These are phyloP conservation scores for Polyommatus icarus DNA, from an alignment of 2,888 invertebrate species.

Conservation along the genomic window DNA sequence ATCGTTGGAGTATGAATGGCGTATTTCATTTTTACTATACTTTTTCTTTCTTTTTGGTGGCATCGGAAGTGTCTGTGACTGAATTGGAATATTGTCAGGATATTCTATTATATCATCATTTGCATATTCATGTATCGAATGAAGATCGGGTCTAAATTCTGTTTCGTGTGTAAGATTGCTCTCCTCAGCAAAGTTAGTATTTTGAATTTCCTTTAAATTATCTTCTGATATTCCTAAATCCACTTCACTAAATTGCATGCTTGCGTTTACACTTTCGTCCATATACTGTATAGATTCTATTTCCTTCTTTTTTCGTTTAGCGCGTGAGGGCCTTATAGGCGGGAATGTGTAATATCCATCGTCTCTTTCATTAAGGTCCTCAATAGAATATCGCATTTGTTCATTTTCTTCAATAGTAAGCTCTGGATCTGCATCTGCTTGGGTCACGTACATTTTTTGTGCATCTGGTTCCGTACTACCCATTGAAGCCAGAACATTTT, in stretches of 20 bases:
- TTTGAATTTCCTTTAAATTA: slow-evolving; percentile 63
- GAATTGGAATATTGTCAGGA: slow-evolving; percentile 70
- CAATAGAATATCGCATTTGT: slow-evolving; percentile 61
- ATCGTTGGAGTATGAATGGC: slow-evolving; percentile 66
- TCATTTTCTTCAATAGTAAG: slow-evolving; percentile 64
- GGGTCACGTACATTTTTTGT: slow-evolving; percentile 63
- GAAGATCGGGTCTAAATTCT: slow-evolving; percentile 61
- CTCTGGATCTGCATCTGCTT: slow-evolving; percentile 66
- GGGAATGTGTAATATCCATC: slow-evolving; percentile 78
- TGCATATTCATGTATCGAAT: slow-evolving; percentile 71
- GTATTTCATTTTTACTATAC: slow-evolving; percentile 53
- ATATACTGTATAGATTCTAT: slow-evolving; percentile 65
- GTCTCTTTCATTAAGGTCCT: slow-evolving; percentile 72
- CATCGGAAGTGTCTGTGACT: slow-evolving; percentile 73
- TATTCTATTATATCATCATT: slow-evolving; percentile 79
- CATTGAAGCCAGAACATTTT: slow-evolving; percentile 84
- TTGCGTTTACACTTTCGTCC: slow-evolving; percentile 67
- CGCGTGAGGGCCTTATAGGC: slow-evolving; percentile 79
- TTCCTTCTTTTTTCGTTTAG: slow-evolving; percentile 75
- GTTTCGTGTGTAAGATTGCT: slow-evolving; percentile 54
- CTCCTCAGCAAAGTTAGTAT: slow-evolving; percentile 46
- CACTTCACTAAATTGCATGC: slow-evolving; percentile 72
- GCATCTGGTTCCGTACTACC: slow-evolving; percentile 64
- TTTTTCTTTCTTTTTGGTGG: slow-evolving; percentile 71
- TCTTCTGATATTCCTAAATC: slow-evolving; percentile 74